Evolutionary conservation across 2,888 invertebrate genomes (phyloP).

Genomic region (Philaethria dido): DNA sequence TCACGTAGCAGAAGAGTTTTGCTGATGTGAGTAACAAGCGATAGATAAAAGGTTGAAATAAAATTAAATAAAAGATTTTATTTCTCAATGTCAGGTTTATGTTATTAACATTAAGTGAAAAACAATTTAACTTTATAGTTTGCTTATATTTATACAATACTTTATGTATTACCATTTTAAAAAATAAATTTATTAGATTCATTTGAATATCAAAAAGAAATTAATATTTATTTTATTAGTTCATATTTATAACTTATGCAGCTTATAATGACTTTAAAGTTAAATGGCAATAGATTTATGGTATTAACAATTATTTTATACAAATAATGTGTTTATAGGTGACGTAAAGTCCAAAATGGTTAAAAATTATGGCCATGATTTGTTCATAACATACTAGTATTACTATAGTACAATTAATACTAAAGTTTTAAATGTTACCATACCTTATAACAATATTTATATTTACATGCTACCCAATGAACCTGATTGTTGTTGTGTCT

Average conservation of each 20-base stretch:
- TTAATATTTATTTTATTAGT: background rate
- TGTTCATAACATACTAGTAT: background rate
- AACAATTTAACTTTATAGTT: no score
- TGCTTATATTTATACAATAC: no score
- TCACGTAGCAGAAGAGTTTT: background rate
- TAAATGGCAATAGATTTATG: background rate
- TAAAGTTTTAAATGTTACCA: conserved; percentile 12
- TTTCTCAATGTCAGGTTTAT: no score
- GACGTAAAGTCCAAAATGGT: background rate
- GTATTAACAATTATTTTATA: background rate
- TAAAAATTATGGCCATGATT: background rate
- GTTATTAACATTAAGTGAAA: no score
- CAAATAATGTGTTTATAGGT: background rate
- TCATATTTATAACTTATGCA: background rate
- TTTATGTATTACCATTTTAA: no score
- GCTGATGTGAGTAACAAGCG: no score
- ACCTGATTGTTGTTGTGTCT: conserved; percentile 19
- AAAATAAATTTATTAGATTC: no score
- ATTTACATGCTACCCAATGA: conserved; percentile 1
- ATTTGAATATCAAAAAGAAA: no score
- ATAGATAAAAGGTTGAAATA: no score
- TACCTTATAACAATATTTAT: conserved; percentile 9
- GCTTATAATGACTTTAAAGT: background rate
- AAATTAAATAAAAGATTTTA: no score
- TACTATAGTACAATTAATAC: conserved; percentile 7